These are phyloP conservation scores for Actinemys pallida DNA, from an alignment of 2,113 vertebrate genomes.

Conservation along the genomic window DNA sequence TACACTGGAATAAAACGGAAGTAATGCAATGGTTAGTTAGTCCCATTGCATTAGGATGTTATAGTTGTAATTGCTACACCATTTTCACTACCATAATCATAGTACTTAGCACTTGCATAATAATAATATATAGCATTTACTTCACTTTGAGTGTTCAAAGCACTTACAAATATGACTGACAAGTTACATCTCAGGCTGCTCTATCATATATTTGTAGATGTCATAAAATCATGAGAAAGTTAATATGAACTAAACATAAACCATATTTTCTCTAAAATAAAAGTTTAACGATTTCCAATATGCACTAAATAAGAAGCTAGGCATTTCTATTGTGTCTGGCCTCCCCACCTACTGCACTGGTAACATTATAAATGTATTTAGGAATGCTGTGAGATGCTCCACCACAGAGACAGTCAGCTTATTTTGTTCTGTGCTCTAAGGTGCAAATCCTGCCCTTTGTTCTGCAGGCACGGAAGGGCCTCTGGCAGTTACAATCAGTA, in stretches of 20 bases:
- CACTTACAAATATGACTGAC: not conserved
- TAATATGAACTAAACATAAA: not conserved
- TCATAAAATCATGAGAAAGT: not conserved
- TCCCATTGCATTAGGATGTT: not conserved
- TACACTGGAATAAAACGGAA: not conserved
- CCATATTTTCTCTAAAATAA: accelerated
- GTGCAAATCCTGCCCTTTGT: not conserved
- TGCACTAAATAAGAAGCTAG: not conserved
- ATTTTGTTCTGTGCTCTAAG: not conserved
- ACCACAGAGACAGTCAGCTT: not conserved
- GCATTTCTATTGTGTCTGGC: not conserved
- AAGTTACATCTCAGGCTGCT: not conserved
- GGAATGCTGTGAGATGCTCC: not conserved
- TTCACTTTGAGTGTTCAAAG: not conserved
- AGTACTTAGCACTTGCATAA: not conserved
- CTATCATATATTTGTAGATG: not conserved
- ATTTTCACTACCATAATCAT: not conserved
- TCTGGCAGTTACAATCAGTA: not conserved
- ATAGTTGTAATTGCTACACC: not conserved
- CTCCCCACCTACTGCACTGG: not conserved
- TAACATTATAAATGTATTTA: not conserved
- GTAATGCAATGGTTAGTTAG: not conserved
- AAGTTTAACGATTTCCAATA: not conserved
- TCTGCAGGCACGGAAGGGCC: not conserved
- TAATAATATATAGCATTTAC: not conserved